phyloP scores from a whole-genome alignment of 2,113 vertebrate species.

The Setophaga kirtlandii region DNA sequence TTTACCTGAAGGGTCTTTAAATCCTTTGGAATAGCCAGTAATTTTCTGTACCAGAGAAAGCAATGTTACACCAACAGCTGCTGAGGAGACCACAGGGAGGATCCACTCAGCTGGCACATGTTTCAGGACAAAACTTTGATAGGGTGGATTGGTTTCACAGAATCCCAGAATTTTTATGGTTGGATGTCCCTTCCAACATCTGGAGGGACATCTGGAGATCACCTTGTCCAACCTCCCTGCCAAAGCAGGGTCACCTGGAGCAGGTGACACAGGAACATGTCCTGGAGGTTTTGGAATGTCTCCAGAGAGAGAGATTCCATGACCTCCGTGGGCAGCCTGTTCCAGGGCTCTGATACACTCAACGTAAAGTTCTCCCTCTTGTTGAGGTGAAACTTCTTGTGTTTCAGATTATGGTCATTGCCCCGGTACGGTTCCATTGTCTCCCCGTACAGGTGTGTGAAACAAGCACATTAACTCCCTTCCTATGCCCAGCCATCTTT shows the following conservation, averaged over 20 bases:
- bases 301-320: not conserved
- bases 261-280: not conserved
- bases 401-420: not conserved
- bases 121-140: not conserved
- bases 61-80: fast-evolving
- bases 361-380: not conserved
- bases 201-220: not conserved
- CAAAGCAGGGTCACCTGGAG: not conserved
- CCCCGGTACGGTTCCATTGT: not conserved
- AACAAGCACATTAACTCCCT: not conserved
- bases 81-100: not conserved
- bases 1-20: not conserved
- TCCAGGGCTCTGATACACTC: not conserved
- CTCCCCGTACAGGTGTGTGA: not conserved
- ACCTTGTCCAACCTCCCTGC: not conserved
- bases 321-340: not conserved
- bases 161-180: not conserved
- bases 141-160: not conserved
- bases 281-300: not conserved
- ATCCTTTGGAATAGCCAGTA: not conserved
- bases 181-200: not conserved
- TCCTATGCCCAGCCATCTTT: not conserved
- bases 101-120: not conserved
- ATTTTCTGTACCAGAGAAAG: not conserved
- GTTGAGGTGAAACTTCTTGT: not conserved